A percentile compares a stretch with the other conserved stretches of the same genome.
Evolutionary conservation across 2,888 invertebrate species (phyloP).

Genomic region (Matsumyia berberina): DNA sequence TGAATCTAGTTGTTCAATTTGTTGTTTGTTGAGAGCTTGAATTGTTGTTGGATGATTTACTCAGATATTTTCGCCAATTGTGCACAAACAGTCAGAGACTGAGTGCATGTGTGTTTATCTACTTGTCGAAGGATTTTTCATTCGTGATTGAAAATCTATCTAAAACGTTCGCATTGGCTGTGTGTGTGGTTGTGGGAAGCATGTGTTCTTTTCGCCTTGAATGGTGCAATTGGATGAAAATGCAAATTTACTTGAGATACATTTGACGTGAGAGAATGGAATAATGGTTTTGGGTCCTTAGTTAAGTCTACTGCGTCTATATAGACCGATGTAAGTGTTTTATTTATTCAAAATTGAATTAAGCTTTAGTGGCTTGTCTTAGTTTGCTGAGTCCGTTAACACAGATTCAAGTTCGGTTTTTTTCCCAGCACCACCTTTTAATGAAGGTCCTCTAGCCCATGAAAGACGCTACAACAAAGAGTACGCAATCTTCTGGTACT

Average conservation of each 20-base stretch:
- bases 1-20: slow-evolving; percentile 71
- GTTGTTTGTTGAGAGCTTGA: slow-evolving; percentile 54
- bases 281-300: slow-evolving; percentile 25
- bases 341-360: no score
- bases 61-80: not conserved
- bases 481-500: no score
- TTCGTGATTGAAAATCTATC: slow-evolving; percentile 34
- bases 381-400: no score
- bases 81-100: slow-evolving; percentile 1
- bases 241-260: slow-evolving; percentile 72
- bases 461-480: no score
- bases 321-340: no score
- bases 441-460: no score
- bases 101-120: slow-evolving; percentile 35
- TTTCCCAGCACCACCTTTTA: no score
- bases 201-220: not conserved
- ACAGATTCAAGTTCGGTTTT: no score
- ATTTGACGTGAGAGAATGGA: slow-evolving; percentile 71
- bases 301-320: no score
- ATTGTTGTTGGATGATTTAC: slow-evolving; percentile 49
- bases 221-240: not conserved
- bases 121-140: slow-evolving; percentile 49
- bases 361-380: no score
- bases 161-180: not conserved
- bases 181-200: not conserved